phyloP scores from a whole-genome alignment of 2,888 invertebrate species.

The Erebia palarica region DNA sequence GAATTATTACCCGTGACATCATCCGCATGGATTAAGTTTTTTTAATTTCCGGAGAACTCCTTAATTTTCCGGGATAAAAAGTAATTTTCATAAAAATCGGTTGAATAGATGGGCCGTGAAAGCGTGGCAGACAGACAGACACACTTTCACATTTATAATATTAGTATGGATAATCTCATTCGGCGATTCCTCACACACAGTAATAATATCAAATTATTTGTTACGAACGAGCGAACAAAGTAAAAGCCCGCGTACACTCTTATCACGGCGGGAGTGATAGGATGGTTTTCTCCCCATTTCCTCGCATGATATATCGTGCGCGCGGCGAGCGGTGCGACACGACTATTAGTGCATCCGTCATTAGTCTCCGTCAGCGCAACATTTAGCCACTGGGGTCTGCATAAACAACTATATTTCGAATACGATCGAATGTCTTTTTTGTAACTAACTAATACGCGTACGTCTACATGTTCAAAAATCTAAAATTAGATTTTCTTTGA shows the following conservation, averaged over 20 bases:
- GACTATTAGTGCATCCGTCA: constrained; percentile 83
- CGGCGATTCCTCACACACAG: constrained; percentile 6
- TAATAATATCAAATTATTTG: constrained; percentile 32
- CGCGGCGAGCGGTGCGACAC: constrained; percentile 74
- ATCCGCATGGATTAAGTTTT: no score
- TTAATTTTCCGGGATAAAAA: no score
- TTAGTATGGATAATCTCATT: not conserved
- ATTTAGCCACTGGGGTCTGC: constrained; percentile 63
- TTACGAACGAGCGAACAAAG: constrained; percentile 31
- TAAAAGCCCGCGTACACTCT: constrained; percentile 48
- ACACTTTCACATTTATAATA: no score
- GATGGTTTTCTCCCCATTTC: constrained; percentile 73
- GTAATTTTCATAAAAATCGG: no score
- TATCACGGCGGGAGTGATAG: constrained; percentile 75
- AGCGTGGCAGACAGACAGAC: no score
- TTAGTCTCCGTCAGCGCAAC: constrained; percentile 78
- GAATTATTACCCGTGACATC: not conserved
- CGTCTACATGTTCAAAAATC: not conserved
- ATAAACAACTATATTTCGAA: constrained; percentile 63
- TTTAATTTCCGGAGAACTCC: no score
- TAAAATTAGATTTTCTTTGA: no score
- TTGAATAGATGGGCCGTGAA: no score
- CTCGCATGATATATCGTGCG: constrained; percentile 75
- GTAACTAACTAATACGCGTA: not conserved
- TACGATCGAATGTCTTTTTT: constrained; percentile 39